These are phyloP conservation scores for Pseudorhombus dupliciocellatus DNA, from an alignment of 2,113 vertebrate genomes.

Conservation along the genomic window DNA sequence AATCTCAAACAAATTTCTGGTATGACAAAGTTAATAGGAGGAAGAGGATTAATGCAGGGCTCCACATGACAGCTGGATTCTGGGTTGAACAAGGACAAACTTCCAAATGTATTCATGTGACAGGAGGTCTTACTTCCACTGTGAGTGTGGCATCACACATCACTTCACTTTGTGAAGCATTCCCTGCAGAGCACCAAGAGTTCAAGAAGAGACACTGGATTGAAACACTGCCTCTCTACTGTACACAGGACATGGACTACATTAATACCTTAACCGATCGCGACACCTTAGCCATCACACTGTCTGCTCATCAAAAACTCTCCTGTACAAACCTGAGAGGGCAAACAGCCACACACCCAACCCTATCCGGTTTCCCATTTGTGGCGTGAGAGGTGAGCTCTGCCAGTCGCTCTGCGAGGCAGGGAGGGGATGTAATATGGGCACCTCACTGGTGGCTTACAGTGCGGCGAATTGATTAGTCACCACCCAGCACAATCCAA, in stretches of 20 bases:
- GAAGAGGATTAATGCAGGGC: slow-evolving; percentile 21
- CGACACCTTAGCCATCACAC: slow-evolving; percentile 61
- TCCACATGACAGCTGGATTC: not conserved
- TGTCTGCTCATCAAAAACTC: slow-evolving; percentile 64
- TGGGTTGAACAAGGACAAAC: slow-evolving; percentile 23
- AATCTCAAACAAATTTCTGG: slow-evolving; percentile 14
- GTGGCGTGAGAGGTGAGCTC: slow-evolving; percentile 40
- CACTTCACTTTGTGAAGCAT: slow-evolving; percentile 8
- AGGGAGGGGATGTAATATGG: slow-evolving; percentile 23
- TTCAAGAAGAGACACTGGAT: slow-evolving; percentile 33
- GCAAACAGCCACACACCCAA: slow-evolving; percentile 31
- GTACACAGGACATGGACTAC: slow-evolving; percentile 23
- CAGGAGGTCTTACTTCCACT: slow-evolving; percentile 13
- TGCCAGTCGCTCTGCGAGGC: slow-evolving; percentile 18
- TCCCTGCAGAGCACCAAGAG: slow-evolving; percentile 6
- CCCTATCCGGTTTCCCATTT: slow-evolving; percentile 49
- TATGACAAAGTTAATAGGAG: slow-evolving; percentile 1
- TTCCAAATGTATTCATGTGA: slow-evolving; percentile 11
- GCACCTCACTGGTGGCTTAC: slow-evolving; percentile 38
- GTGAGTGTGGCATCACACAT: slow-evolving; percentile 16
- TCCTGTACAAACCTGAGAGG: slow-evolving; percentile 53
- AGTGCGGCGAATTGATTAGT: slow-evolving; percentile 59
- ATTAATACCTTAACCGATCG: slow-evolving; percentile 38
- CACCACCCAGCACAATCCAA: slow-evolving; percentile 53
- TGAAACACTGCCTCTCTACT: slow-evolving; percentile 28